phyloP scores from a whole-genome alignment of 2,888 invertebrate genomes.

The Drosophila nigricruria region DNA sequence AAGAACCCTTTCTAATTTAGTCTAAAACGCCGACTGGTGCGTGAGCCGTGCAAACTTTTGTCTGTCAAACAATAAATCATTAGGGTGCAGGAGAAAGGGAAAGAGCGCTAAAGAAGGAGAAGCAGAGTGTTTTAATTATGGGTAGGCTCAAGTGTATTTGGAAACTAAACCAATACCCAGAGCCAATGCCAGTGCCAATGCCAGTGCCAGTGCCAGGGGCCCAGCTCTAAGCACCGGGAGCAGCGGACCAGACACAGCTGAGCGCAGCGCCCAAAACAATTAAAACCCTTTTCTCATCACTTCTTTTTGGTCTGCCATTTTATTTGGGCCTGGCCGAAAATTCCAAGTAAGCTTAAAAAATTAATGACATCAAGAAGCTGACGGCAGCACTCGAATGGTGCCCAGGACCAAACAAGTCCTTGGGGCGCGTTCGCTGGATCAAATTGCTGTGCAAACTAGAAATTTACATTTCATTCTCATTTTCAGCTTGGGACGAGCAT shows the following conservation, averaged over 20 bases:
- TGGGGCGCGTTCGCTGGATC: conserved; percentile 61
- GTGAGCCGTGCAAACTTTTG: conserved; percentile 61
- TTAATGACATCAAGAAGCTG: conserved; percentile 82
- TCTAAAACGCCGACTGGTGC: conserved; percentile 51
- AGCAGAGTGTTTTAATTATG: conserved; percentile 73
- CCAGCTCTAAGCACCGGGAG: neutral
- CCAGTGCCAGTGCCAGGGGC: too few species aligned
- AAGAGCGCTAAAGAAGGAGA: conserved; percentile 4
- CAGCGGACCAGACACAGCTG: conserved; percentile 44
- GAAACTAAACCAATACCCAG: conserved; percentile 65
- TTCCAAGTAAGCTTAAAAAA: conserved; percentile 81
- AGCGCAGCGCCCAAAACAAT: conserved; percentile 76
- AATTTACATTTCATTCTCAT: conserved; percentile 47
- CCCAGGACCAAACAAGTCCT: conserved; percentile 35
- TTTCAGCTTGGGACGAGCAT: conserved; percentile 30
- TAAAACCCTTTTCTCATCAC: conserved; percentile 68
- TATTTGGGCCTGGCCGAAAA: conserved; percentile 58
- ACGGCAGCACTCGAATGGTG: conserved; percentile 36
- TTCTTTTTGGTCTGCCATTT: conserved; percentile 81
- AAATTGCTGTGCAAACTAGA: conserved; percentile 75
- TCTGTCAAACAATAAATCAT: conserved; percentile 81
- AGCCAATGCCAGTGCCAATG: too few species aligned
- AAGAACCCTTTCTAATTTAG: conserved; percentile 76
- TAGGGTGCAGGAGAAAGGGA: conserved; percentile 39
- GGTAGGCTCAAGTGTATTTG: conserved; percentile 74